Evolutionary conservation across 2,888 invertebrate species (phyloP), one percentile per base, ranked within the genome.

Genomic region (Drosophila testacea): DNA sequence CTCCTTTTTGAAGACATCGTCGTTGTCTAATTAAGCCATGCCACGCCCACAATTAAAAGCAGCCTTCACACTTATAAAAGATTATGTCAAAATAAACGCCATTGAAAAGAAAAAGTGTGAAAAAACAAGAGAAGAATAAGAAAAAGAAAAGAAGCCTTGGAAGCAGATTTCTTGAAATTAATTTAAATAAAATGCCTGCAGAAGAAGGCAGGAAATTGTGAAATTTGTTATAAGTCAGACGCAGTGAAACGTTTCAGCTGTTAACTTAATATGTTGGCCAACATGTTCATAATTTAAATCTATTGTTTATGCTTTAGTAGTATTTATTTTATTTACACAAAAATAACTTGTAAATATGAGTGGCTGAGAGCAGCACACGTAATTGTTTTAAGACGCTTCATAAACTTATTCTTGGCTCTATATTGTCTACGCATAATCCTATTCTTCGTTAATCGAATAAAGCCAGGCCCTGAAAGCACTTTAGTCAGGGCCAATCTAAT

Each of bases 391-490:
- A 67, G 62, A 62, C 39, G 48, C 61, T 64, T 57, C 38, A 36
- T 56, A 13, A 9, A 48, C 46, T 38, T 30, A 38, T 52, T 52
- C 11, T 36, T 22, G 16, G 32, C 28, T 44, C 55, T 44, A 16
- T 16, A n/a, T 32, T 39, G 44, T 13, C 47, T 42, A 10, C 36
- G 27, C 38, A 48, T 80, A 71, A 80, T 62, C 72, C 72, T 62
- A 81, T 81, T 82, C 69, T 82, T 69, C 75, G 69, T 75, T 82
- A 82, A 82, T 84, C 82, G 68, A 82, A 82, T 82, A 73, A 79
- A 70, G 66, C 36, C 54, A 68, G 39, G 52, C 57, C 54, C 48
- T 57, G 46, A 67, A 69, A 75, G 75, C 77, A 72, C 72, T 79
- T 78, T 77, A 59, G 66, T 61, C 54, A 68, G 47, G 56, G 46